A percentile compares a stretch with the other conserved stretches of the same genome.
Evolutionary conservation across 2,888 invertebrate genomes (phyloP).

Genomic region (Emmelina monodactyla): DNA sequence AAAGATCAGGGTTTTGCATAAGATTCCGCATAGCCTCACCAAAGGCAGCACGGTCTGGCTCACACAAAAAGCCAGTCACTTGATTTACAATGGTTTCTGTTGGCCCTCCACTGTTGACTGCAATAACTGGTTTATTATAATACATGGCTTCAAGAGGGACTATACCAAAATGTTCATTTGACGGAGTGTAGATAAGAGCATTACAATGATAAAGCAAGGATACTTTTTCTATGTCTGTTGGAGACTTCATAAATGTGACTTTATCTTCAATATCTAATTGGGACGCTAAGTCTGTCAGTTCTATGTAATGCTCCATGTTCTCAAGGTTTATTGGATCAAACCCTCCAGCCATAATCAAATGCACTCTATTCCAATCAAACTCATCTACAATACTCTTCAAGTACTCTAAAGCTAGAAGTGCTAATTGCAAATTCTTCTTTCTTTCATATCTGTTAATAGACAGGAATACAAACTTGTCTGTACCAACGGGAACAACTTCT

Average conservation of each 20-base stretch:
- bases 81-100: conserved; percentile 87
- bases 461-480: conserved; percentile 76
- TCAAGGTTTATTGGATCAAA: conserved; percentile 89
- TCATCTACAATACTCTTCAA: conserved; percentile 62
- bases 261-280: conserved; percentile 73
- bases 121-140: conserved; percentile 90
- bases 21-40: conserved; percentile 78
- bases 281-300: conserved; percentile 73
- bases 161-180: conserved; percentile 98
- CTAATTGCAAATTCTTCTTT: conserved; percentile 92
- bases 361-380: conserved; percentile 71
- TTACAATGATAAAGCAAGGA: conserved; percentile 78
- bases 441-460: conserved; percentile 98
- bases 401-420: conserved; percentile 80
- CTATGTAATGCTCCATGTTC: conserved; percentile 85
- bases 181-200: conserved; percentile 93
- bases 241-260: conserved; percentile 86
- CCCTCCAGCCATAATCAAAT: conserved; percentile 94
- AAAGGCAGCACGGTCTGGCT: conserved; percentile 74
- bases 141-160: conserved; percentile 99
- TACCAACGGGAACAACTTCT: conserved; percentile 56
- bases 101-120: conserved; percentile 95
- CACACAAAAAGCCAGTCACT: conserved; percentile 82
- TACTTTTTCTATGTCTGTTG: conserved; percentile 84
- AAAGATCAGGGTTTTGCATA: conserved; percentile 67